Evolutionary conservation across 2,888 invertebrate genomes (phyloP), one percentile per base, ranked within the genome.

Genomic region (Hoplodrina blanda): DNA sequence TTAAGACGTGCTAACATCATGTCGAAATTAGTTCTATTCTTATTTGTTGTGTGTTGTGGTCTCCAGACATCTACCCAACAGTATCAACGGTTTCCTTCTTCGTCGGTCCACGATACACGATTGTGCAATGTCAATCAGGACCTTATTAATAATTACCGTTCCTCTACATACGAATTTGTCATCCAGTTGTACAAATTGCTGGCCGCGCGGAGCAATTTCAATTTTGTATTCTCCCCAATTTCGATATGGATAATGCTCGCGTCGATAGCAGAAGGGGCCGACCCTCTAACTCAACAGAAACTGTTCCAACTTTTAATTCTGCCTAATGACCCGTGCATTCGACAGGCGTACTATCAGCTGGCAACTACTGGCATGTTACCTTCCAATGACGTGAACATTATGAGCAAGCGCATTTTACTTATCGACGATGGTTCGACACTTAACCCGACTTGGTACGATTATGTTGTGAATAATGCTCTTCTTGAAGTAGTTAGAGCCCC

Each of bases 341-440:
- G 87, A 10, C 76, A 81, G 44, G 53, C 60, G 10, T 87, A 72
- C 53, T 87, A 88, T 69, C 63, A 76, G 60, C 20, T 85, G 11
- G 80, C 80, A 0, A 56, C 62, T 0, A 64, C 59, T 33, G 61
- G 80, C 6, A 71, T 77, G 25, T 20, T 46, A 1, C 50, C 71
- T 0, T 61, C 63, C 6, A 50, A 53, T 2, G 80, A 84, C 4
- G 80, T 85, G 4, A 73, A 74, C 2, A 64, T 87, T 7, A 62
- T 61, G 2, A 81, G 79, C 60, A 84, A 67, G 1, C 77, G 80
- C 4, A 55, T 74, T n/a, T 77, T 85, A 10, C 63, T 87, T 25
- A 63, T 84, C 11, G 87, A 88, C 44, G 80, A 86, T 11, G 62
- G 71, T 7, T 6, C 74, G 2, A 64, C 53, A 3, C 20, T 88